These are phyloP conservation scores for Dermatophagoides farinae DNA, from an alignment of 1,140 invertebrate genomes.

Conservation along the genomic window DNA sequence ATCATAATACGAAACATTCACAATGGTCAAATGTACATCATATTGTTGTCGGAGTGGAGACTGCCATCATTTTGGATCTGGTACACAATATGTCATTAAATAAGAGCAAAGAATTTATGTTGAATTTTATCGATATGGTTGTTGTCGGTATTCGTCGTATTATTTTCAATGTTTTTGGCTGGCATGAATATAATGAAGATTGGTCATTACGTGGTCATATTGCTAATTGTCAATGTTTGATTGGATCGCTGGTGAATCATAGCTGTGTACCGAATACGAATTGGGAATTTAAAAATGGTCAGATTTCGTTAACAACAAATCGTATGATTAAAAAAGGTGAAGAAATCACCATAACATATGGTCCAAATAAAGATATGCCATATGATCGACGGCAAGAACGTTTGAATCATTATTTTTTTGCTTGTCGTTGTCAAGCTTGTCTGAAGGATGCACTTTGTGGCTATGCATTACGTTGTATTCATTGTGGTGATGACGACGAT, in stretches of 20 bases:
- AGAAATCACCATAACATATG: constrained; percentile 9
- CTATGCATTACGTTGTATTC: not conserved
- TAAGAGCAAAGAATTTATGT: not conserved
- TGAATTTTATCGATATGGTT: not conserved
- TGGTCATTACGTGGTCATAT: not conserved
- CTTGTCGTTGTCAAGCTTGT: not conserved
- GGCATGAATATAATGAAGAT: constrained; percentile 2
- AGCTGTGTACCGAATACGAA: not conserved
- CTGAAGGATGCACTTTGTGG: not conserved
- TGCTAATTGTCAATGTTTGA: not conserved
- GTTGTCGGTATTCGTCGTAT: not conserved
- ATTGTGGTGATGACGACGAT: too few species aligned
- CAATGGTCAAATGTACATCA: not conserved
- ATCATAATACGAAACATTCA: not conserved
- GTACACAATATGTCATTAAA: not conserved
- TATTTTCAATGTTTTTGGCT: constrained; percentile 7
- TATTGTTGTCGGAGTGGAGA: not conserved
- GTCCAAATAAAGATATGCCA: not conserved
- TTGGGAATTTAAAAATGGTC: constrained; percentile 1
- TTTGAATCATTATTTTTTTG: constrained; percentile 6
- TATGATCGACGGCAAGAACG: constrained; percentile 2
- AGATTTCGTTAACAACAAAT: not conserved
- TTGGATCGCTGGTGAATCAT: constrained; percentile 3
- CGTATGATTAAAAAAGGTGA: not conserved
- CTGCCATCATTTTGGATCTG: not conserved